phyloP scores from a whole-genome alignment of 2,113 vertebrate species.

The Camelus dromedarius region DNA sequence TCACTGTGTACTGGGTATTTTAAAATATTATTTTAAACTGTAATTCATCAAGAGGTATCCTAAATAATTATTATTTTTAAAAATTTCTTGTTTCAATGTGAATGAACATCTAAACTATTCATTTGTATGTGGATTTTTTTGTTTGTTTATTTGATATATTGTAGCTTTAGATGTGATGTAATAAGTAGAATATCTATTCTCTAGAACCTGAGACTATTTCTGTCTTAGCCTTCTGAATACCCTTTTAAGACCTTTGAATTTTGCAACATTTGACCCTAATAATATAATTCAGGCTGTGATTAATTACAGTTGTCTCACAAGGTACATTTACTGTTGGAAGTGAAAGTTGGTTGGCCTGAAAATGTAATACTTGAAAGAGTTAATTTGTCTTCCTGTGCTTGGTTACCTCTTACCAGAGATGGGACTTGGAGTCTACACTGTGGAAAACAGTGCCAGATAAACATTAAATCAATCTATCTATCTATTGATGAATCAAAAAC shows the following conservation, averaged over 20 bases:
- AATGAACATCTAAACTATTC: background rate
- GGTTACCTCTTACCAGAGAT: background rate
- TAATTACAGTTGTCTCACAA: background rate
- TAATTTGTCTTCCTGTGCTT: background rate
- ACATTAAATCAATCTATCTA: conserved; percentile 29
- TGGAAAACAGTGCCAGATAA: background rate
- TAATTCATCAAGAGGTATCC: background rate
- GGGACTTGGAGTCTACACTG: background rate
- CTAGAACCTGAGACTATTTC: background rate
- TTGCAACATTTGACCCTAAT: background rate
- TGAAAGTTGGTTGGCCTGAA: background rate
- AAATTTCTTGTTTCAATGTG: background rate
- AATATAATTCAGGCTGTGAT: background rate
- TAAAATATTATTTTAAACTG: background rate
- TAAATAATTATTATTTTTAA: background rate
- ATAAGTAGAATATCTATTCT: background rate
- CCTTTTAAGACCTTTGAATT: background rate
- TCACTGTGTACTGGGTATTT: background rate
- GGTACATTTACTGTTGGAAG: background rate
- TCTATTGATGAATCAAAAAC: conserved; percentile 30
- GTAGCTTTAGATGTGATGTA: background rate
- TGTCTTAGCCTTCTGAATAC: background rate
- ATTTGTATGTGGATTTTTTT: background rate
- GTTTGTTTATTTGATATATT: background rate
- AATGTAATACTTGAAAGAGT: background rate